phyloP scores from a whole-genome alignment of 2,113 vertebrate genomes.

The Passer montanus region DNA sequence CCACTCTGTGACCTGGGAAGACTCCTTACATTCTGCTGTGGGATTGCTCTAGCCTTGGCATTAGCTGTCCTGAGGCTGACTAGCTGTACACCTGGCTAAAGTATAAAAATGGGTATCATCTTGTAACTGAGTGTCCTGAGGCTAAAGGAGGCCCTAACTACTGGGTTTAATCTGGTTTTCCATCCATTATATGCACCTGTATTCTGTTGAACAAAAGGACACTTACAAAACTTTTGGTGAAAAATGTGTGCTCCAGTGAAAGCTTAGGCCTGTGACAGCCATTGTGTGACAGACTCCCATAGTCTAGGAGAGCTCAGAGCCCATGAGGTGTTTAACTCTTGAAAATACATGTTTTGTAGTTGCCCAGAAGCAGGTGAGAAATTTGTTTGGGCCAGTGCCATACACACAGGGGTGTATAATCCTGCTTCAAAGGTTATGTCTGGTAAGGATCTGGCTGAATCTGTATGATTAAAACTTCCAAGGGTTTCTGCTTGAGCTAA shows the following conservation, averaged over 20 bases:
- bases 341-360: neutral
- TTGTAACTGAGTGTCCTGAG: neutral
- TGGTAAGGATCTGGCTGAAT: neutral
- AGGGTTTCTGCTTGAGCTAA: neutral
- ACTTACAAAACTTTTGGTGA: neutral
- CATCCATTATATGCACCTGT: neutral
- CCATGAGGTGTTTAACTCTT: neutral
- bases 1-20: neutral
- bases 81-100: neutral
- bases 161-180: neutral
- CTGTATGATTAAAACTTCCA: neutral
- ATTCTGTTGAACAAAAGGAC: neutral
- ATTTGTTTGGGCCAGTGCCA: neutral
- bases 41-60: neutral
- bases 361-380: neutral
- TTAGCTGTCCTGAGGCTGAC: neutral
- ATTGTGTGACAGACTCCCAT: neutral
- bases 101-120: neutral
- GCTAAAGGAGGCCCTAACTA: neutral
- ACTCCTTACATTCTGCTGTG: neutral
- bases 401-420: neutral
- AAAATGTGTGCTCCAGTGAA: neutral
- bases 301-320: neutral
- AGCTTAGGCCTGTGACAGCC: rapidly evolving
- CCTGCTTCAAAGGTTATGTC: neutral